phyloP scores from a whole-genome alignment of 2,888 invertebrate genomes.

The Eupithecia exiguata region DNA sequence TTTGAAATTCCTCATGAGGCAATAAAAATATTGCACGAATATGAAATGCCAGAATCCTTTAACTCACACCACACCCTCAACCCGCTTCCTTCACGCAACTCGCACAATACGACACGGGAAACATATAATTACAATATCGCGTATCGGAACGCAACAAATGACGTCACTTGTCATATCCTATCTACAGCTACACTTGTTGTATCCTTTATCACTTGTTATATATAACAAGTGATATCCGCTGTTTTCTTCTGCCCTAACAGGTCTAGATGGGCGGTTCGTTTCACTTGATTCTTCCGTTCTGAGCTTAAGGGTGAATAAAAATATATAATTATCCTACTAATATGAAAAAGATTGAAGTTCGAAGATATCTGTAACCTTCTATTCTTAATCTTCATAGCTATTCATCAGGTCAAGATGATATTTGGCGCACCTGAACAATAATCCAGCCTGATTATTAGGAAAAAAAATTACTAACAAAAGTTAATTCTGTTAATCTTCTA shows the following conservation, averaged over 20 bases:
- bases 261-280: constrained; percentile 10
- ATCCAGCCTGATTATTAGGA: no score
- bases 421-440: background rate
- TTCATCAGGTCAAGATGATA: background rate
- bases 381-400: background rate
- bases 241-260: constrained; percentile 1
- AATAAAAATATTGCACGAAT: no score
- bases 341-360: background rate
- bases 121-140: constrained; percentile 72
- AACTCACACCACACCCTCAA: constrained; percentile 28
- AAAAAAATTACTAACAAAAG: no score
- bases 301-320: background rate
- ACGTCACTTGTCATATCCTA: constrained; percentile 22
- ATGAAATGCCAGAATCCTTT: background rate
- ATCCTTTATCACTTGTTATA: constrained; percentile 18
- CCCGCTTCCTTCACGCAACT: background rate
- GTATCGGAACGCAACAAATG: constrained; percentile 1
- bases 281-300: constrained; percentile 10
- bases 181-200: background rate
- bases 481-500: no score
- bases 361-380: background rate
- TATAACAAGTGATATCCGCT: no score
- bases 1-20: no score
- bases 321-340: background rate
- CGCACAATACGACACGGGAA: background rate